A percentile compares a stretch with the other conserved stretches of the same genome.
Evolutionary conservation across 2,113 vertebrate genomes (phyloP).

Genomic region (Rhinoptilus africanus): DNA sequence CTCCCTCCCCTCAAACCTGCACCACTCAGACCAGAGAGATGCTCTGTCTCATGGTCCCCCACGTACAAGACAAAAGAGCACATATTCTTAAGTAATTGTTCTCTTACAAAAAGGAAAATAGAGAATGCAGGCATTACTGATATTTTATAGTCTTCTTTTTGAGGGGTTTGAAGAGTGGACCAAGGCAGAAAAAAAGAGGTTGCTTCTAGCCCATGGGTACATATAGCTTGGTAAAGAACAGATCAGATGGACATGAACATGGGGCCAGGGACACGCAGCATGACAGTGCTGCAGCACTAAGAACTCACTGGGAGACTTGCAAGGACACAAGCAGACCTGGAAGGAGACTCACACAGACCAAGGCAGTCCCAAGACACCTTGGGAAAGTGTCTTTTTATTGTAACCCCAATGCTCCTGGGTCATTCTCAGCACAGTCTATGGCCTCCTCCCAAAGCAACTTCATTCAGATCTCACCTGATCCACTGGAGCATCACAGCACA

Average conservation of each 20-base stretch:
- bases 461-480: not conserved
- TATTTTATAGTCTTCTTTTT: not conserved
- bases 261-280: not conserved
- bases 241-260: rapidly evolving
- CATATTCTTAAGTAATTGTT: not conserved
- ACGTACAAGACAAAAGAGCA: not conserved
- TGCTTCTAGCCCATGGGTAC: not conserved
- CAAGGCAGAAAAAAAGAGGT: not conserved
- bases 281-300: not conserved
- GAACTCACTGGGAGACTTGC: not conserved
- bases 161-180: not conserved
- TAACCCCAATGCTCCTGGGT: not conserved
- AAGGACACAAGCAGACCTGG: not conserved
- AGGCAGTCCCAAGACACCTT: not conserved
- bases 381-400: not conserved
- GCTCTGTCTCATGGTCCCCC: not conserved
- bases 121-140: not conserved
- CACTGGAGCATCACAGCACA: not conserved
- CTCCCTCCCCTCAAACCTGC: not conserved
- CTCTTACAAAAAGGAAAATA: not conserved
- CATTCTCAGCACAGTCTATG: not conserved
- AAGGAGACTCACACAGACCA: not conserved
- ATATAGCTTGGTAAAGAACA: not conserved
- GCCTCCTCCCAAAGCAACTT: not conserved
- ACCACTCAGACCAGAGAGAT: not conserved